Conservation (phyloP, 2,113 vertebrate species). For the Chrysemys picta region DNA sequence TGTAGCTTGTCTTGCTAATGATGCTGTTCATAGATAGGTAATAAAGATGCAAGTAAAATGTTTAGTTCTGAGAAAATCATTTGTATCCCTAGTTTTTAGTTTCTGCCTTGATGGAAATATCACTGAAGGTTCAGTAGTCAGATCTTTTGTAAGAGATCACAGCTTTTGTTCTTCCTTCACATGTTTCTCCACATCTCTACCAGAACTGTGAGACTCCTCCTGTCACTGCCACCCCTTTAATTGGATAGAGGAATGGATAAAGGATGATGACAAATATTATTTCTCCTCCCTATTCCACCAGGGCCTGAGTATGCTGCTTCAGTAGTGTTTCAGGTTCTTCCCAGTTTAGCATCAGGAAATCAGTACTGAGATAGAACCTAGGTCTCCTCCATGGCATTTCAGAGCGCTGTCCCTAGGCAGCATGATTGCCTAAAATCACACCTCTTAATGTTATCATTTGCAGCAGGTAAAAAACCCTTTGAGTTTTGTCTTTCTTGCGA, state of each 20-base stretch:
- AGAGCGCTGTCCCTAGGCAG: not conserved
- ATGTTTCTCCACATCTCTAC: not conserved
- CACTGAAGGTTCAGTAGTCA: not conserved
- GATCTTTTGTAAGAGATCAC: not conserved
- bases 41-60: not conserved
- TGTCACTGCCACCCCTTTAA: not conserved
- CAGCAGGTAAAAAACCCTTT: not conserved
- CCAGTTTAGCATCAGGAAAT: not conserved
- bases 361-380: not conserved
- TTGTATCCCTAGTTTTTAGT: not conserved
- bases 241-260: not conserved
- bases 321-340: not conserved
- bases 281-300: not conserved
- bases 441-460: not conserved
- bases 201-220: not conserved
- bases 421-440: not conserved
- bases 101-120: not conserved
- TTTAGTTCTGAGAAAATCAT: not conserved
- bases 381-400: not conserved
- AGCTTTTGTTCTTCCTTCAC: not conserved
- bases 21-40: not conserved
- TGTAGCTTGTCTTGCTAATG: not conserved
- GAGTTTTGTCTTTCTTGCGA: not conserved
- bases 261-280: not conserved
- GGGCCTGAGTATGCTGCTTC: not conserved